A percentile compares a stretch with the other conserved stretches of the same genome.
Conservation (phyloP, 2,888 invertebrate genomes). For the Macropis europaea region DNA sequence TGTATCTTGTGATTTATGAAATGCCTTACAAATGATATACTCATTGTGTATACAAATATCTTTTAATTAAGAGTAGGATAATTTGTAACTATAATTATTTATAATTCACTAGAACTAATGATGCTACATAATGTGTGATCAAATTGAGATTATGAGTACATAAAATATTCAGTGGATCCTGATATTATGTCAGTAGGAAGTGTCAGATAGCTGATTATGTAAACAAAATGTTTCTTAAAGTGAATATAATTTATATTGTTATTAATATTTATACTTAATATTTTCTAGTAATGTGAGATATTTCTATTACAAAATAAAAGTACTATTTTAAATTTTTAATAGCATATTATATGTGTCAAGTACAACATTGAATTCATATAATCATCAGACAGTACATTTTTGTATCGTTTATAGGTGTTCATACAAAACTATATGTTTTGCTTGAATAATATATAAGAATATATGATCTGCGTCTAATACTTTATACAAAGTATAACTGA, state of each 20-base stretch:
- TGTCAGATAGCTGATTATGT: neutral
- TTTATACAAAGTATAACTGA: too few relatives aligned
- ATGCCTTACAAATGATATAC: conserved; percentile 1
- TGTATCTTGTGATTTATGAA: neutral
- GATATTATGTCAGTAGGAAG: neutral
- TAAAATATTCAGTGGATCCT: too few relatives aligned
- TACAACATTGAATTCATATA: neutral
- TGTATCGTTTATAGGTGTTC: neutral
- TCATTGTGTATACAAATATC: neutral
- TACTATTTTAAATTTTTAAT: neutral
- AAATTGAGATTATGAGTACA: conserved; percentile 1
- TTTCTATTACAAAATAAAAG: neutral
- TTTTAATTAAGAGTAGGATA: neutral
- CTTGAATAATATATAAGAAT: conserved; percentile 6
- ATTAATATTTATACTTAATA: neutral
- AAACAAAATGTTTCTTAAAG: neutral
- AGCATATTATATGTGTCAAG: neutral
- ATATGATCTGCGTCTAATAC: neutral
- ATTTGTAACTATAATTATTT: neutral
- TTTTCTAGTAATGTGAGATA: neutral
- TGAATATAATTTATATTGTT: neutral
- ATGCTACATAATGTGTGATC: neutral
- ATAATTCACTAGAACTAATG: neutral
- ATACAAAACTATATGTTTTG: neutral
- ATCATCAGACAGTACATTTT: neutral